phyloP scores from a whole-genome alignment of 2,888 invertebrate genomes.

The Zele albiditarsus region DNA sequence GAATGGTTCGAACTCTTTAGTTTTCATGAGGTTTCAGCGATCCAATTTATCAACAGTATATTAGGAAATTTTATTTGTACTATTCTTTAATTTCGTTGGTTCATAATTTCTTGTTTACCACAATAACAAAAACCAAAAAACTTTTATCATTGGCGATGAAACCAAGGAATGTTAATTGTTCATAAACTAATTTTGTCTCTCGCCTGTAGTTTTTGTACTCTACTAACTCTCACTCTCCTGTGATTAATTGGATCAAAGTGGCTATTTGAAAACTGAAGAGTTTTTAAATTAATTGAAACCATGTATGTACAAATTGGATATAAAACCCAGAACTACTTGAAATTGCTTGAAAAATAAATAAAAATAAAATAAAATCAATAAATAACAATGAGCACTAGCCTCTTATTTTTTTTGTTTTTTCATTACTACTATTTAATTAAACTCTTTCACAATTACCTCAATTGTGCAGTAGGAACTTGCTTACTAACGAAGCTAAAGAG shows the following conservation, averaged over 20 bases:
- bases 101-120: too few species aligned
- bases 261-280: constrained; percentile 19
- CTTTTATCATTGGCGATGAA: too few species aligned
- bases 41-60: too few species aligned
- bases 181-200: too few species aligned
- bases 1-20: too few species aligned
- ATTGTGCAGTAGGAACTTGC: constrained; percentile 86
- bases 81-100: too few species aligned
- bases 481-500: constrained; percentile 87
- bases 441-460: constrained; percentile 73
- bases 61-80: too few species aligned
- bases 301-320: constrained; percentile 22
- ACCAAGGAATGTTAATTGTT: too few species aligned
- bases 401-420: background rate
- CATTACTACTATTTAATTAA: constrained; percentile 8
- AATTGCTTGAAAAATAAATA: background rate
- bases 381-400: background rate
- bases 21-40: too few species aligned
- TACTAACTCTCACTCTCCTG: background rate
- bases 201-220: too few species aligned
- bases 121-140: too few species aligned
- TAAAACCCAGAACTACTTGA: constrained; percentile 11
- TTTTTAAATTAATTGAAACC: constrained; percentile 13
- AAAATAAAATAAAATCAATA: background rate
- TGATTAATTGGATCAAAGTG: background rate